Evolutionary conservation across 1,140 invertebrate genomes (phyloP).

Genomic region (Hyphantria cunea): DNA sequence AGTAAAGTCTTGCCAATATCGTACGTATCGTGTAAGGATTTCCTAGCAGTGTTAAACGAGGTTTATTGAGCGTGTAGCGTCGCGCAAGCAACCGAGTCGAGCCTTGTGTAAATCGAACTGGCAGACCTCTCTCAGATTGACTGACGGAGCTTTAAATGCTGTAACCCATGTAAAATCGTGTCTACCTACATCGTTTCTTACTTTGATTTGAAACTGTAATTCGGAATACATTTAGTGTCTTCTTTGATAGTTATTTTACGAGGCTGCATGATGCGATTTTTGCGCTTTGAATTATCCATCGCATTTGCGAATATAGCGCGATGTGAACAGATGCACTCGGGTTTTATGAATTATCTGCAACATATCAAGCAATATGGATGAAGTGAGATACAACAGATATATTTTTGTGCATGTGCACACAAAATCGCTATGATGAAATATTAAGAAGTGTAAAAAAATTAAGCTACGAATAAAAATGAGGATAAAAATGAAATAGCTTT

Average conservation of each 20-base stretch:
- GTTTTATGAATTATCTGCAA: constrained; percentile 24
- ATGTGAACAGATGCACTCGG: constrained; percentile 19
- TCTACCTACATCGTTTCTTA: background rate
- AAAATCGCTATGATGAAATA: no score
- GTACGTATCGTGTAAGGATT: constrained; percentile 43
- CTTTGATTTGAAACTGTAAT: constrained; percentile 12
- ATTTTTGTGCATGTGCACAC: background rate
- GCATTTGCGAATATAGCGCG: no score
- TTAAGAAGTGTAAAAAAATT: no score
- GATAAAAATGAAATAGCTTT: no score
- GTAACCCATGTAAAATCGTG: constrained; percentile 51
- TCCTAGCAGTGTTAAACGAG: constrained; percentile 51
- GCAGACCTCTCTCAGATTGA: constrained; percentile 66
- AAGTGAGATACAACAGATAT: constrained; percentile 7
- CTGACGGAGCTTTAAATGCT: constrained; percentile 61
- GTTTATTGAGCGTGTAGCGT: constrained; percentile 61
- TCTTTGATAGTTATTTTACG: background rate
- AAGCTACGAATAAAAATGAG: no score
- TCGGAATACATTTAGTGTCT: background rate
- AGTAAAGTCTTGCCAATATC: constrained; percentile 38
- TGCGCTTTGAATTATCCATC: no score
- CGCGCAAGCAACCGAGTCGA: constrained; percentile 40
- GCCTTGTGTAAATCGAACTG: constrained; percentile 66
- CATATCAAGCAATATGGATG: constrained; percentile 23
- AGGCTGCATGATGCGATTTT: background rate